Base-by-base conservation (phyloP, 2,797 vertebrate species). In the Presbytis comata region DNA sequence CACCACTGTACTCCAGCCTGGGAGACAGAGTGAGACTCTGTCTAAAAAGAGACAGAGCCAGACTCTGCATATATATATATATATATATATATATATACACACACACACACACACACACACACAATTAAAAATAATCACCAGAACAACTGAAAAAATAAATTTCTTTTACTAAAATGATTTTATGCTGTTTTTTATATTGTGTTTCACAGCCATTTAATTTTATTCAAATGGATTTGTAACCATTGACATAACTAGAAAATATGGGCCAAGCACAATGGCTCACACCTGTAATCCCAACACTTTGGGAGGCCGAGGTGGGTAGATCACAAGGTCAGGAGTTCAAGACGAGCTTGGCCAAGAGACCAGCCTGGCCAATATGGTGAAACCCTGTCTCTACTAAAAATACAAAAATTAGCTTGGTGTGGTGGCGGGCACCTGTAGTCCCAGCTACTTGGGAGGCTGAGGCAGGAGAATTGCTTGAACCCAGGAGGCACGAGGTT, bases 141-240 rank as follows among this genome's bases (percentile, higher is more conserved):
- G 8, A 28, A 74, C 39, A 81, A 44, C 78, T 87, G 36, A 50
- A 79, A 48, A 48, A 48, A 48, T 57, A 16, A 33, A 55, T 89
- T 91, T 88, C 8, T 91, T 91, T 85, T 72, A 94, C 61, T 64
- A 17, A 95, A 84, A 22, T 86, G 22, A 53, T 95, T 92, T 95
- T 83, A 46, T 94, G 14, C 10, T 94, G 16, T 70, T 93, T 96
- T 95, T 24, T 36, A 48, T 61, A 36, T 87, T 87, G 12, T 76
- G 41, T 78, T 93, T 94, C 33, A 74, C 19, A 88, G 3, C 22
- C n/a, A 6, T 89, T 92, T 94, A 39, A 92, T 94, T 93, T 55
- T 95, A 78, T 83, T 95, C 19, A 91, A 28, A 36, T 89, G 78
- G 8, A n/a, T 28, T 86, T 94, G n/a, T 95, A 70, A 89, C 48